Evolutionary conservation across 2,797 vertebrate species (phyloP).

Genomic region (Apodemus agrarius): DNA sequence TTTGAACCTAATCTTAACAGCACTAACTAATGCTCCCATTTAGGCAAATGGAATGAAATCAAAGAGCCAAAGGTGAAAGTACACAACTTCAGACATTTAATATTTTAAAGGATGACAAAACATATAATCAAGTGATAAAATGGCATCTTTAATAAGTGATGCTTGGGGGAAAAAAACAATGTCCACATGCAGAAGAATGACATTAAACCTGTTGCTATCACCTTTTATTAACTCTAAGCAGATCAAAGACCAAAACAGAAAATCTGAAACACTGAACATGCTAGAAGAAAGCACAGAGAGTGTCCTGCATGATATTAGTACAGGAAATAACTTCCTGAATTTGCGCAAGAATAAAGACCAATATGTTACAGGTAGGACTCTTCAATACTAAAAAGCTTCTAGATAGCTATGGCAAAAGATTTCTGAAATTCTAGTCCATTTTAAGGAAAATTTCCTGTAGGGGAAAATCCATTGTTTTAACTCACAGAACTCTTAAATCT

Average conservation of each 20-base stretch:
- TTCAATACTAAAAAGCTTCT: not conserved
- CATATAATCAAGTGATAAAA: not conserved
- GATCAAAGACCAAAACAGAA: not conserved
- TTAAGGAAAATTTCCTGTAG: not conserved
- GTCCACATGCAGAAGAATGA: not conserved
- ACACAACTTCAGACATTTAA: not conserved
- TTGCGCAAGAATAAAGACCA: not conserved
- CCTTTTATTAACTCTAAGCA: not conserved
- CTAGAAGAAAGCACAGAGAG: not conserved
- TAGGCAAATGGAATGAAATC: not conserved
- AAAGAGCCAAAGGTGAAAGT: not conserved
- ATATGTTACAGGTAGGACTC: not conserved
- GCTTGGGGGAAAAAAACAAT: not conserved
- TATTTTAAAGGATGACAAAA: not conserved
- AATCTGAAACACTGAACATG: not conserved
- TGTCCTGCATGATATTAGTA: not conserved
- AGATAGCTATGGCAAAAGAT: not conserved
- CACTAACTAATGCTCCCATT: not conserved
- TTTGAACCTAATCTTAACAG: not conserved
- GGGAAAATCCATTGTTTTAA: not conserved
- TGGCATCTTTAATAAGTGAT: not conserved
- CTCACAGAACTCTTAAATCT: not conserved
- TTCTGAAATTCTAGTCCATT: not conserved
- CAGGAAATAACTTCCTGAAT: not conserved
- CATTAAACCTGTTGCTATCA: not conserved